Conservation (phyloP, 2,797 vertebrate genomes). For the Champsocephalus esox region DNA sequence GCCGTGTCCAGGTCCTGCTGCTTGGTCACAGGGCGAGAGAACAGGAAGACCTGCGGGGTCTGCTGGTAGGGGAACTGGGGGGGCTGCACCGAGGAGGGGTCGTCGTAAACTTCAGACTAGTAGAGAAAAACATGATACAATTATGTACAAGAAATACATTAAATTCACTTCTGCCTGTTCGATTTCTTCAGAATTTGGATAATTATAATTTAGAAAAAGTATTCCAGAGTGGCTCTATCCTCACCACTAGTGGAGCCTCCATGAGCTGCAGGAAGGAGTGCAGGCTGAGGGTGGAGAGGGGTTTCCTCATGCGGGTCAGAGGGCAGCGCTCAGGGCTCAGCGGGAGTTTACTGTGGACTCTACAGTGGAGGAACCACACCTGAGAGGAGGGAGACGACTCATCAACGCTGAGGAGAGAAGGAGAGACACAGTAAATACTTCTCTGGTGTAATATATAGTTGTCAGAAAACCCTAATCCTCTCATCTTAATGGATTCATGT, state of each 20-base stretch:
- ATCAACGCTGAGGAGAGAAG: constrained; percentile 71
- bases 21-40: constrained; percentile 86
- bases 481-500: no score
- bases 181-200: no score
- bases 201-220: no score
- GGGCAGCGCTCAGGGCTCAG: constrained; percentile 82
- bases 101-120: constrained; percentile 88
- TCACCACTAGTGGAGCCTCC: constrained; percentile 92
- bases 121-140: background rate
- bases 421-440: background rate
- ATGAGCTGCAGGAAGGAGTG: constrained; percentile 93
- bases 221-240: background rate
- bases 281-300: constrained; percentile 88
- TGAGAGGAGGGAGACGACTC: constrained; percentile 73
- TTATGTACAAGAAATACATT: background rate
- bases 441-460: background rate
- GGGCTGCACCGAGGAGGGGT: constrained; percentile 88
- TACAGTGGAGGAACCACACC: constrained; percentile 92
- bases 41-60: constrained; percentile 91
- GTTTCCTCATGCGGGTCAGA: constrained; percentile 85
- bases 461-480: no score
- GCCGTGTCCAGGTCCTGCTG: constrained; percentile 88
- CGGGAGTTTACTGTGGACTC: constrained; percentile 19
- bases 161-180: background rate
- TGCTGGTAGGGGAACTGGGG: constrained; percentile 88